These are phyloP conservation scores for Amblyraja radiata DNA, from an alignment of 2,797 vertebrate genomes.

Conservation along the genomic window DNA sequence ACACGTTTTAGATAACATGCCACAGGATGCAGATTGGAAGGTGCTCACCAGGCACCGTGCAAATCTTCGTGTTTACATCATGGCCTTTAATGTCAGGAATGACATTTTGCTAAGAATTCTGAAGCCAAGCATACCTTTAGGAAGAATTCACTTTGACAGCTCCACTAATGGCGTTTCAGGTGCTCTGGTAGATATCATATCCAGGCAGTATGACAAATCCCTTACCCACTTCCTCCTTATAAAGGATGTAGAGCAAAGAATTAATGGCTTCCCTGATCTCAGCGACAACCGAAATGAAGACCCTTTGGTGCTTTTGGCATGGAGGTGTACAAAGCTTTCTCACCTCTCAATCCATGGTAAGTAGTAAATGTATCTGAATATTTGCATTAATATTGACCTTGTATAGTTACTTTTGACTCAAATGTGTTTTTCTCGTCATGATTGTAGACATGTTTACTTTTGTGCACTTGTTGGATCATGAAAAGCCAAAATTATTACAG, in stretches of 20 bases:
- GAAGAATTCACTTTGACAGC: conserved; percentile 95
- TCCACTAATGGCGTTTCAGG: conserved; percentile 84
- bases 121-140: conserved; percentile 91
- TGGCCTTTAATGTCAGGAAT: conserved; percentile 88
- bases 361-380: conserved; percentile 41
- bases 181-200: conserved; percentile 87
- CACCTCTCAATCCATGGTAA: conserved; percentile 90
- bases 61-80: conserved; percentile 89
- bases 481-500: neutral
- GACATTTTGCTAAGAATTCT: conserved; percentile 87
- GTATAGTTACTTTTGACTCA: neutral
- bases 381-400: neutral
- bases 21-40: conserved; percentile 90
- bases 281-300: conserved; percentile 91
- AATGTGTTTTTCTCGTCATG: neutral
- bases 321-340: conserved; percentile 86
- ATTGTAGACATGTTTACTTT: neutral
- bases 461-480: neutral
- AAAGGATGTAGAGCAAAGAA: conserved; percentile 72
- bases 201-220: conserved; percentile 93
- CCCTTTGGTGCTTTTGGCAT: conserved; percentile 85
- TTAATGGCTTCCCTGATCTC: conserved; percentile 87
- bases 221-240: conserved; percentile 92
- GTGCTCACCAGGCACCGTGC: conserved; percentile 80
- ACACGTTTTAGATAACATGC: conserved; percentile 73